Percentiles rank a stretch among this genome's conserved stretches.
These are phyloP conservation scores for Neomonachus schauinslandi DNA, from an alignment of 2,113 vertebrate genomes.

Conservation along the genomic window DNA sequence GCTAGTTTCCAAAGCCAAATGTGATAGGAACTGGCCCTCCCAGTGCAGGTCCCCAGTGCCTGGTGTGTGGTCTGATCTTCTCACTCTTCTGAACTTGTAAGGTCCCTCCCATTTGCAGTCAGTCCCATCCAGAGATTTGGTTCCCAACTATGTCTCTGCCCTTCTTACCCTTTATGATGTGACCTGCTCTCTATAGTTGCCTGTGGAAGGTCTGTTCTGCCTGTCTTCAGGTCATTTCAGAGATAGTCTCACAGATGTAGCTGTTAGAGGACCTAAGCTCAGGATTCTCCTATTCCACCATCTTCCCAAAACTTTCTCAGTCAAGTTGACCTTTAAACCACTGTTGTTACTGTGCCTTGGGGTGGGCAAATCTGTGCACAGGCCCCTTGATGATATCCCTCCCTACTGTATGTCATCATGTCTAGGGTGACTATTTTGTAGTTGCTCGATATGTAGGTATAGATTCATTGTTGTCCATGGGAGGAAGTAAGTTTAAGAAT, in stretches of 20 bases:
- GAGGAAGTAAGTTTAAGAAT: not conserved
- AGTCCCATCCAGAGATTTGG: not conserved
- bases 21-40: not conserved
- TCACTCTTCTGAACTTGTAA: not conserved
- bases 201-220: not conserved
- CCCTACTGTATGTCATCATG: not conserved
- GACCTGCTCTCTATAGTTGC: not conserved
- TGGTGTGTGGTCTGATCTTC: not conserved
- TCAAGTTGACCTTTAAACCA: not conserved
- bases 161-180: not conserved
- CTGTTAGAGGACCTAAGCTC: not conserved
- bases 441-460: not conserved
- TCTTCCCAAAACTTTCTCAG: not conserved
- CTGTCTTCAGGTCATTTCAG: not conserved
- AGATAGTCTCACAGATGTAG: not conserved
- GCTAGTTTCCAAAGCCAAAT: not conserved
- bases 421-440: not conserved
- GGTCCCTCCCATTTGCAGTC: not conserved
- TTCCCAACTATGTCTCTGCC: not conserved
- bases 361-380: not conserved
- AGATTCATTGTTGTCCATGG: not conserved
- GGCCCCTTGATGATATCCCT: not conserved
- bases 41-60: not conserved
- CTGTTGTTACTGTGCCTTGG: not conserved
- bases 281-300: not conserved